phyloP scores from a whole-genome alignment of 2,888 invertebrate genomes.

The Vanessa cardui region DNA sequence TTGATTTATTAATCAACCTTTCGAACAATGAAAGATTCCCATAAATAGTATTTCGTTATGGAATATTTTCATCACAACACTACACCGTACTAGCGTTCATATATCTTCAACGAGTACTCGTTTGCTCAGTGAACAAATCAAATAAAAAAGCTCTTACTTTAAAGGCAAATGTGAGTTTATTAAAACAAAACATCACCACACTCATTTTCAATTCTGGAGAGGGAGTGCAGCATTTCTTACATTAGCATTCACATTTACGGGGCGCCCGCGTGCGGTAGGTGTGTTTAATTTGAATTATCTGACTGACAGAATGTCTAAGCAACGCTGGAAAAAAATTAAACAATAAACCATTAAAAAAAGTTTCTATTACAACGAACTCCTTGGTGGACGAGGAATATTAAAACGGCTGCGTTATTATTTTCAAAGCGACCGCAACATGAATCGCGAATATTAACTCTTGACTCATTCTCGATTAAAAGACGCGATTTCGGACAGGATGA shows the following conservation, averaged over 20 bases:
- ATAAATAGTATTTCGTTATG: neutral
- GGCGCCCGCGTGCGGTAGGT: slow-evolving; percentile 70
- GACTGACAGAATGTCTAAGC: slow-evolving; percentile 75
- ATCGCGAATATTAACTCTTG: slow-evolving; percentile 62
- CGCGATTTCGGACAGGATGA: slow-evolving; percentile 76
- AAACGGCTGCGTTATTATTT: slow-evolving; percentile 54
- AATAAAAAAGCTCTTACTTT: slow-evolving; percentile 72
- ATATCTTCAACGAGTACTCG: slow-evolving; percentile 51
- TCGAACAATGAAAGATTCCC: neutral
- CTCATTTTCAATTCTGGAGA: slow-evolving; percentile 73
- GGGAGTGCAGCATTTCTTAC: slow-evolving; percentile 63
- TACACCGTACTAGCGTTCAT: slow-evolving; percentile 43
- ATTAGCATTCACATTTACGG: slow-evolving; percentile 55
- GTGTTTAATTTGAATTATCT: slow-evolving; percentile 79
- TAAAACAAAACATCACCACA: slow-evolving; percentile 72
- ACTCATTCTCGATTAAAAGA: slow-evolving; percentile 73
- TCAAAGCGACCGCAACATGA: slow-evolving; percentile 49
- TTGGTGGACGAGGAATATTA: slow-evolving; percentile 70
- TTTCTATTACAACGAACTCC: slow-evolving; percentile 64
- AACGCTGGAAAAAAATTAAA: slow-evolving; percentile 58
- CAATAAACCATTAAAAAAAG: slow-evolving; percentile 65
- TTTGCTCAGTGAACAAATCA: slow-evolving; percentile 59
- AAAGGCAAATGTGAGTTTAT: slow-evolving; percentile 73
- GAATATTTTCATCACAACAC: neutral
- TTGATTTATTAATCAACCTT: neutral